Evolutionary conservation across 64 coral and sea anemone genomes (phyloP).

Genomic region (Astreopora myriophthalma): DNA sequence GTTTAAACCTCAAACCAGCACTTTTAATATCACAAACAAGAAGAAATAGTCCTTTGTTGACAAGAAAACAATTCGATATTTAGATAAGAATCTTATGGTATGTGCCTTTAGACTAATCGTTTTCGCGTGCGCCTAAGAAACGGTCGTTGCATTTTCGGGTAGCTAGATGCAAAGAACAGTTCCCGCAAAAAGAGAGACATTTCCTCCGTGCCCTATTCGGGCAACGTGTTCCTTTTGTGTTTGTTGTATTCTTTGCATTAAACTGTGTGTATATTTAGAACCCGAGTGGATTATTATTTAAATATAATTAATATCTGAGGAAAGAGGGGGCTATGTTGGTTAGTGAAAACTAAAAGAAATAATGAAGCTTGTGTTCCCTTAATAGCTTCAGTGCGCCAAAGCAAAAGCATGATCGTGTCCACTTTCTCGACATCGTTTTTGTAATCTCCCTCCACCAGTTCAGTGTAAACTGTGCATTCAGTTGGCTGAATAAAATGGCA

Average conservation of each 20-base stretch:
- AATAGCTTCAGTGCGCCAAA: background rate
- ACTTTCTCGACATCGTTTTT: background rate
- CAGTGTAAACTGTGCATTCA: background rate
- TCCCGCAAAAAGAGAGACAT: background rate
- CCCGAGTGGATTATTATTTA: slow-evolving; percentile 82
- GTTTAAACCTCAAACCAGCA: slow-evolving; percentile 19
- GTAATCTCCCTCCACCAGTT: background rate
- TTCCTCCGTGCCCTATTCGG: slow-evolving; percentile 19
- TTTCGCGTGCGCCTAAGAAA: background rate
- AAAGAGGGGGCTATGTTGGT: background rate
- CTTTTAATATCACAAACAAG: slow-evolving; percentile 49
- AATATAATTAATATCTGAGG: slow-evolving; percentile 84
- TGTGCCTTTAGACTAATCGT: background rate
- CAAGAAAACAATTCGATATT: slow-evolving; percentile 57
- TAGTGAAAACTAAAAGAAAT: background rate
- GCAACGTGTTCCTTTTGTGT: slow-evolving; percentile 87
- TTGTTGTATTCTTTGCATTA: slow-evolving; percentile 62
- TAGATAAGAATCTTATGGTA: slow-evolving; percentile 8
- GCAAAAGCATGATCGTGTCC: background rate
- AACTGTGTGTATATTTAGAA: slow-evolving; percentile 79
- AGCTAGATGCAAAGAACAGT: background rate
- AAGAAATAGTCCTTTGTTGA: slow-evolving; percentile 36
- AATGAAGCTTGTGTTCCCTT: background rate
- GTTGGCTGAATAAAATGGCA: slow-evolving; percentile 4
- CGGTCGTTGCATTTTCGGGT: background rate